phyloP scores from a whole-genome alignment of 1,140 invertebrate species.

The Drosophila nasuta region DNA sequence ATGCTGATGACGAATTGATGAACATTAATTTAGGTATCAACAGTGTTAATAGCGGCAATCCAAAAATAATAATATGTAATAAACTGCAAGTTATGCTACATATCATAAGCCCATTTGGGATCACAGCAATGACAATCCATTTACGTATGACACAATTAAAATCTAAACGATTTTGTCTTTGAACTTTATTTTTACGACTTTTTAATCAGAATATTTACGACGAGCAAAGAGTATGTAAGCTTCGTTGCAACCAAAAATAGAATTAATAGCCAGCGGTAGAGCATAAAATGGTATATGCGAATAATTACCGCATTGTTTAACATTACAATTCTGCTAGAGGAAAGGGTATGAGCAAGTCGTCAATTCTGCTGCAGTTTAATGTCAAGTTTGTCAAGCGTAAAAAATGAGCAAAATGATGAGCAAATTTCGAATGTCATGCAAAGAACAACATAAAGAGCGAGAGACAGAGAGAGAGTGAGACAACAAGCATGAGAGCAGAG shows the following conservation, averaged over 20 bases:
- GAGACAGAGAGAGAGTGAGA: constrained; percentile 1
- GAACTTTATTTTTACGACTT: background rate
- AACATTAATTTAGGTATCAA: background rate
- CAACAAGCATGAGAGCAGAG: background rate
- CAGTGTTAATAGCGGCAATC: background rate
- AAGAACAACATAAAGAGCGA: constrained; percentile 5
- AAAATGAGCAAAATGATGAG: constrained; percentile 60
- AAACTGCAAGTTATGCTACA: too few relatives aligned
- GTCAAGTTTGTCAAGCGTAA: constrained; percentile 68
- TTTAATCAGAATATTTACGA: background rate
- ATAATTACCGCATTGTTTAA: background rate
- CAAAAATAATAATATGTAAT: too few relatives aligned
- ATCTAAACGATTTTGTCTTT: background rate
- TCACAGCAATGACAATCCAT: background rate
- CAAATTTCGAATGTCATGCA: constrained; percentile 29
- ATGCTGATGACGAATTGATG: background rate
- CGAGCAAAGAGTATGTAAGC: background rate
- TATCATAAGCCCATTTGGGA: background rate
- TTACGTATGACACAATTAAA: background rate
- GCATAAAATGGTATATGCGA: background rate
- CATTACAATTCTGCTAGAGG: background rate
- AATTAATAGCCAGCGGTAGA: background rate
- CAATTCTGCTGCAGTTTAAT: background rate
- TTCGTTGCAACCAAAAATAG: background rate
- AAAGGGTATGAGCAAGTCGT: constrained; percentile 17